Evolutionary conservation across 53 echinoderm and acorn worm species (phyloP).

Genomic region (Temnopleurus reevesii): DNA sequence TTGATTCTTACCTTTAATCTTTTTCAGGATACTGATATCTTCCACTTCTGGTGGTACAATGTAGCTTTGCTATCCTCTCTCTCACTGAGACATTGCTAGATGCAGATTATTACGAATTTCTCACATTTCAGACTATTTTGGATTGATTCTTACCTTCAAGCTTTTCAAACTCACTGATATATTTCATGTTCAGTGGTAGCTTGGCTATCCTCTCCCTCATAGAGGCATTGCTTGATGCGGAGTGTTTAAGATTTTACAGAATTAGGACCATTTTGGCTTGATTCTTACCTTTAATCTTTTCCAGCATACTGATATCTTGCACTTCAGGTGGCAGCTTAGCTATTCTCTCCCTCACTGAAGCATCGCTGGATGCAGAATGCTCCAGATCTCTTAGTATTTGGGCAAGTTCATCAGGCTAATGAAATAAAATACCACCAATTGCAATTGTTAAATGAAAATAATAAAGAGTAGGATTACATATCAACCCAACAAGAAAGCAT

Average conservation of each 20-base stretch:
- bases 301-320: constrained; percentile 88
- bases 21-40: too few relatives aligned
- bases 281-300: constrained; percentile 87
- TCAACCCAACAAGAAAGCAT: too few relatives aligned
- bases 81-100: too few relatives aligned
- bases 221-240: constrained; percentile 92
- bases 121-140: too few relatives aligned
- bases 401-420: constrained; percentile 86
- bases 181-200: too few relatives aligned
- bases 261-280: constrained; percentile 33
- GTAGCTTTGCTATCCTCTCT: too few relatives aligned
- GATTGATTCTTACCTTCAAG: too few relatives aligned
- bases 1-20: too few relatives aligned
- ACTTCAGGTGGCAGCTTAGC: constrained; percentile 97
- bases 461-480: too few relatives aligned
- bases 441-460: neutral
- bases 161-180: too few relatives aligned
- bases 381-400: constrained; percentile 87
- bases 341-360: constrained; percentile 86
- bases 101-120: too few relatives aligned
- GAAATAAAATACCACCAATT: neutral
- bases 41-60: too few relatives aligned
- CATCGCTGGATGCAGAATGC: constrained; percentile 95
- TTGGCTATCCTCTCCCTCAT: constrained; percentile 92
- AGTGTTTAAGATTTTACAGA: constrained; percentile 83